Evolutionary conservation across 64 coral and sea anemone species (phyloP).

Genomic region (Acropora yongei): DNA sequence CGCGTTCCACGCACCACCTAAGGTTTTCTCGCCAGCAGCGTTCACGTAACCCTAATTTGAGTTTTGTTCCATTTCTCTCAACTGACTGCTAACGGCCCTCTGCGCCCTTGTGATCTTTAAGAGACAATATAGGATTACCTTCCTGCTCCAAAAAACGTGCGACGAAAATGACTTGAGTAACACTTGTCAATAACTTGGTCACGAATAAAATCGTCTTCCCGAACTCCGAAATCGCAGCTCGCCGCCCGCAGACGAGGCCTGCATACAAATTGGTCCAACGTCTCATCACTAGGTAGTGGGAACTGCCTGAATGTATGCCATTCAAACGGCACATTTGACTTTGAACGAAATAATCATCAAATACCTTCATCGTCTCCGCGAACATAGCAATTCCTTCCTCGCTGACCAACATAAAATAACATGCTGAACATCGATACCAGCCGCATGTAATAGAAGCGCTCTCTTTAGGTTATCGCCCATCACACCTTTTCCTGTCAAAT

Average conservation of each 20-base stretch:
- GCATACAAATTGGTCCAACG: conserved; percentile 51
- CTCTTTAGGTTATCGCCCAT: no score
- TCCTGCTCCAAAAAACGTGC: conserved; percentile 2
- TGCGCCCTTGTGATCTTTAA: background rate
- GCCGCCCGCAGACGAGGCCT: background rate
- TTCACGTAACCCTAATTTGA: background rate
- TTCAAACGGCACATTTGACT: conserved; percentile 40
- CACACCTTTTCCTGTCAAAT: no score
- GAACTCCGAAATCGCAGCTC: background rate
- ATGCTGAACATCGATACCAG: no score
- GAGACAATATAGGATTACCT: background rate
- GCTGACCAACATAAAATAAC: no score
- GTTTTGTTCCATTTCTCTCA: background rate
- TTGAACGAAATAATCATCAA: background rate
- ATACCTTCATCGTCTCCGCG: no score
- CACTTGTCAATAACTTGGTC: background rate
- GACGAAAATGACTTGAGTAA: conserved; percentile 10
- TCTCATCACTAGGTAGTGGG: conserved; percentile 3
- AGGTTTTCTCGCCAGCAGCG: background rate
- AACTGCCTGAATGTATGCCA: conserved; percentile 41
- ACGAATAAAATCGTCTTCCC: background rate
- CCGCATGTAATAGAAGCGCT: no score
- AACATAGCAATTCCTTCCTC: no score
- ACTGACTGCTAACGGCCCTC: conserved; percentile 13
- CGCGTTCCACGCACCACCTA: background rate